A percentile compares a stretch with the other conserved stretches of the same genome.
Evolutionary conservation across 2,888 invertebrate species (phyloP).

Genomic region (Sipha maydis): DNA sequence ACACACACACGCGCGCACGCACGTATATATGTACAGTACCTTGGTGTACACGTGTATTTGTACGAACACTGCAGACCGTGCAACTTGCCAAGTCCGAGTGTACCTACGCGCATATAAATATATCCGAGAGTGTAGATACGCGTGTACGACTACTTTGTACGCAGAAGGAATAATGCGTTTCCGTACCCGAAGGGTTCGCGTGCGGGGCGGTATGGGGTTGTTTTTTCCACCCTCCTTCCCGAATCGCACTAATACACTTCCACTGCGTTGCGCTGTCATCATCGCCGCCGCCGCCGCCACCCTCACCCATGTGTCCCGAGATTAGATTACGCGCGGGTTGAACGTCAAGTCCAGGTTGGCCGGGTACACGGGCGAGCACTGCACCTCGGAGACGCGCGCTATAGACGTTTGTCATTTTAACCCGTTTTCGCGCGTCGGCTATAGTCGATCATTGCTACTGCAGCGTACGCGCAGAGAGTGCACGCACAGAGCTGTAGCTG

Average conservation of each 20-base stretch:
- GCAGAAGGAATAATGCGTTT: background rate
- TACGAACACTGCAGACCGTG: background rate
- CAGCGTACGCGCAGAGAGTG: no score
- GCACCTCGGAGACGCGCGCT: background rate
- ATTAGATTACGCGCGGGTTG: background rate
- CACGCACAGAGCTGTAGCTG: no score
- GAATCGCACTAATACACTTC: background rate
- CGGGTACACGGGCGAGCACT: background rate
- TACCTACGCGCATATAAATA: constrained; percentile 11
- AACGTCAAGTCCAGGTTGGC: background rate
- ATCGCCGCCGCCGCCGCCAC: no score
- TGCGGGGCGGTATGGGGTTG: background rate
- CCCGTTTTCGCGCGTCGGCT: background rate
- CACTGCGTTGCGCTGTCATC: no score
- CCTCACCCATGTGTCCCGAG: no score
- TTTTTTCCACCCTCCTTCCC: background rate
- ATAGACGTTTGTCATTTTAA: background rate
- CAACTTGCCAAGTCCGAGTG: background rate
- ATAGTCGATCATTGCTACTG: no score
- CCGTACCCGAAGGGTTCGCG: background rate
- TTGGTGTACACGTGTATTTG: background rate
- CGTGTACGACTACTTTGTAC: no score
- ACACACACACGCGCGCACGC: background rate
- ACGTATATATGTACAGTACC: background rate
- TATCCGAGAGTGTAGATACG: background rate